Percentiles rank a stretch among this genome's conserved stretches.
Evolutionary conservation across 2,888 invertebrate genomes (phyloP).

Genomic region (Tiliacea citrago): DNA sequence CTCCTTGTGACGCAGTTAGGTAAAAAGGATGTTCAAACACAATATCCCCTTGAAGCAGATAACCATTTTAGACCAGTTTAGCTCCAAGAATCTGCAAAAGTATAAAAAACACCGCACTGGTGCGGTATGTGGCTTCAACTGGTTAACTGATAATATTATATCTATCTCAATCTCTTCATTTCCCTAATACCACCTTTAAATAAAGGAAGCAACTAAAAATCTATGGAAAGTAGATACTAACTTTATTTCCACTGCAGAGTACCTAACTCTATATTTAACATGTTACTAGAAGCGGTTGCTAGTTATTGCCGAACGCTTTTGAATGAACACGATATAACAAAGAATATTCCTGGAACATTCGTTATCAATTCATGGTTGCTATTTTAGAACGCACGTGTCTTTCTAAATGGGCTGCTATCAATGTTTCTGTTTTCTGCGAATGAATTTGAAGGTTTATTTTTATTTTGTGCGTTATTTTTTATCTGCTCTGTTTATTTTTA

Average conservation of each 20-base stretch:
- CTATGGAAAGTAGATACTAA: neutral
- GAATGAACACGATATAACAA: neutral
- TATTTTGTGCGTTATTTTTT: neutral
- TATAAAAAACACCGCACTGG: no score
- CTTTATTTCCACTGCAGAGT: slow-evolving; percentile 7
- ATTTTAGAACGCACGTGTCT: neutral
- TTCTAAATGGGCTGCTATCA: neutral
- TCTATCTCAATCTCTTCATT: neutral
- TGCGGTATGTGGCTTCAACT: no score
- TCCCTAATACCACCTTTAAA: neutral
- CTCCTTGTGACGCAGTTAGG: neutral
- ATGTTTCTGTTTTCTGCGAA: neutral
- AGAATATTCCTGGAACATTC: slow-evolving; percentile 18
- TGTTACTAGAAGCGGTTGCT: slow-evolving; percentile 21
- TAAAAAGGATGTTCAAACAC: neutral
- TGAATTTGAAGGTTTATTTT: neutral
- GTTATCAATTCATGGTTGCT: slow-evolving; percentile 20
- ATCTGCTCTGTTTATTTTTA: neutral
- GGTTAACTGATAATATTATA: neutral
- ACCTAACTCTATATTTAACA: neutral
- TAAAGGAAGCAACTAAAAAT: neutral
- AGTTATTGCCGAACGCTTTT: neutral
- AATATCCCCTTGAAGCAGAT: neutral
- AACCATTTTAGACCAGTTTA: no score
- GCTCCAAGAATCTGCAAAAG: no score